Evolutionary conservation across 2,113 vertebrate species (phyloP), one percentile per base, ranked within the genome.

Genomic region (Albula glossodonta): DNA sequence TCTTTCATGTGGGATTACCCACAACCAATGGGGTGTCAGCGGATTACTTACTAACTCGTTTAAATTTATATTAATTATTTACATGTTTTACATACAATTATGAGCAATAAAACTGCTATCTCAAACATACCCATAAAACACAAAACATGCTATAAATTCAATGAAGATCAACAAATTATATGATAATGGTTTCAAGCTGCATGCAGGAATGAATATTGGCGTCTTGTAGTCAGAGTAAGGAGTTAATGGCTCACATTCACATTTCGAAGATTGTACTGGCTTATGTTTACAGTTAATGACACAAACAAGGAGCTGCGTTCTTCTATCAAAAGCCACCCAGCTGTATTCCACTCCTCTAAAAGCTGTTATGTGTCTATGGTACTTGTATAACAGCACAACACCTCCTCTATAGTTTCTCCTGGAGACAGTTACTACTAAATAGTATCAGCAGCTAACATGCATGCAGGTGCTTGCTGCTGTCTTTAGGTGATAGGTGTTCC

Each of bases 401-500:
- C 22, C 7, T 12, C 12, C 53, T 9, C 53, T 56, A 3, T 66
- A 60, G 57, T 15, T 15, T 15, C 17, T 66, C 60, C 60, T 66
- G 60, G 60, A 15, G 2, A 66, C 60, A 66, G 70, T 5, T 31
- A 74, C 1, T 1, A 31, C 4, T 25, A 9, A 31, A 31, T n/a
- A 31, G 19, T 10, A 74, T 10, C 2, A 25, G 70, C n/a, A 74
- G 22, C 8, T n/a, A 74, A n/a, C 22, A 48, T 31, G 51, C 80
- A 56, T 81, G 80, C 17, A 81, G 51, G 22, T 81, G 51, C 80
- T 81, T 81, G 80, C 80, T 56, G 31, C 52, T 13, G n/a, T 50
- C 22, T 48, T 15, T 50, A 10, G 41, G 41, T 50, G 13, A 3
- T 79, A 66, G 60, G 60, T 66, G 49, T 79, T 56, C n/a, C 51